phyloP scores from a whole-genome alignment of 2,888 invertebrate genomes.

The Saturnia japonica region DNA sequence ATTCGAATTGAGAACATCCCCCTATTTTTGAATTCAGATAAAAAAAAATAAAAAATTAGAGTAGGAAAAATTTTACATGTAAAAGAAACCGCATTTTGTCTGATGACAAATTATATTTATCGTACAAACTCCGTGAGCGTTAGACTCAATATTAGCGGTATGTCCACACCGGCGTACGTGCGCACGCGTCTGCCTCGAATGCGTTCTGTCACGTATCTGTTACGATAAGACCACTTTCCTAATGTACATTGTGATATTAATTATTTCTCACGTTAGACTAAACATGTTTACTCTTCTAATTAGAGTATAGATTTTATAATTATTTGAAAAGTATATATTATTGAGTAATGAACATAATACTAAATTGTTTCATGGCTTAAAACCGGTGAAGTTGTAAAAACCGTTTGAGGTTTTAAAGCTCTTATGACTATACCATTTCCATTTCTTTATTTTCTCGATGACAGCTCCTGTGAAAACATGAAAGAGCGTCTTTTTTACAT shows the following conservation, averaged over 20 bases:
- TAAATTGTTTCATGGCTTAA: too few species aligned
- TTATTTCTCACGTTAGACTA: background rate
- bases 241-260: conserved; percentile 6
- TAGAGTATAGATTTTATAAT: background rate
- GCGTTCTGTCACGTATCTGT: conserved; percentile 3
- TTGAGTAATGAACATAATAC: too few species aligned
- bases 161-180: conserved; percentile 12
- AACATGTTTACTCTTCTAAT: background rate
- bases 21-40: too few species aligned
- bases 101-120: background rate
- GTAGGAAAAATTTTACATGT: background rate
- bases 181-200: background rate
- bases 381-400: too few species aligned
- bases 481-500: too few species aligned
- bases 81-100: background rate
- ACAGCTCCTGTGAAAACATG: too few species aligned
- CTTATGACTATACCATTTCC: too few species aligned
- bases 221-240: conserved; percentile 12
- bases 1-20: too few species aligned
- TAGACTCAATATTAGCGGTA: conserved; percentile 3
- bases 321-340: too few species aligned
- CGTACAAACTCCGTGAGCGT: background rate
- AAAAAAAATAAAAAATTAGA: too few species aligned
- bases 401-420: too few species aligned
- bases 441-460: too few species aligned